These are phyloP conservation scores for Mareca penelope DNA, from an alignment of 2,797 vertebrate genomes.

Conservation along the genomic window DNA sequence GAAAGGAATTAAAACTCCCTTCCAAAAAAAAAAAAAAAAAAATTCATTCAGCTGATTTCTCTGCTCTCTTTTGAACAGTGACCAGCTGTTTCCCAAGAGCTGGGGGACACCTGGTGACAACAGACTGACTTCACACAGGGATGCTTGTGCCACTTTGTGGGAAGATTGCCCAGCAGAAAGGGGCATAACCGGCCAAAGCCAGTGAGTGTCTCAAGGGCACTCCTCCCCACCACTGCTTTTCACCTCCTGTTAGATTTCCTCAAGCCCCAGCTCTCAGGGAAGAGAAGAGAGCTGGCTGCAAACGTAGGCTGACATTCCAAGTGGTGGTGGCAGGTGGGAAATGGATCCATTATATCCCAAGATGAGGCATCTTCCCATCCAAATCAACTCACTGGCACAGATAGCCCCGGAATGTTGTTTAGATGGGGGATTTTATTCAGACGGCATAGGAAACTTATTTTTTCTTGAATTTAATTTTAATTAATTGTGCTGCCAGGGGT, in stretches of 20 bases:
- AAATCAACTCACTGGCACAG: background rate
- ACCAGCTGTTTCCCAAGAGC: too few relatives aligned
- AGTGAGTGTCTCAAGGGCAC: background rate
- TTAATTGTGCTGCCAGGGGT: slow-evolving; percentile 46
- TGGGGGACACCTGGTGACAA: background rate
- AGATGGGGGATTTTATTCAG: slow-evolving; percentile 24
- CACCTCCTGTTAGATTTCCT: background rate
- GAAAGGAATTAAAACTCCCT: background rate
- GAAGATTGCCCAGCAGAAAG: background rate
- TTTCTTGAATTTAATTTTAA: slow-evolving; percentile 61
- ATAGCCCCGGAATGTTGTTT: background rate
- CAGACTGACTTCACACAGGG: background rate
- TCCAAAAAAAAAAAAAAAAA: background rate
- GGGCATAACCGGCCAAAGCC: background rate
- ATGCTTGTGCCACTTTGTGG: background rate
- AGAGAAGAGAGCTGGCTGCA: background rate
- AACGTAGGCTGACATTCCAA: background rate
- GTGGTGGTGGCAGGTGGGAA: background rate
- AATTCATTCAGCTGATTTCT: background rate
- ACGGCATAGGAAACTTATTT: slow-evolving; percentile 28
- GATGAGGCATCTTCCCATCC: background rate
- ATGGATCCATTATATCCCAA: background rate
- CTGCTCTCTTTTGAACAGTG: background rate
- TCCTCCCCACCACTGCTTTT: background rate
- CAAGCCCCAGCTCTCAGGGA: background rate